A percentile compares a stretch with the other conserved stretches of the same genome.
phyloP scores from a whole-genome alignment of 2,888 invertebrate species.

The Drosophila mulleri region DNA sequence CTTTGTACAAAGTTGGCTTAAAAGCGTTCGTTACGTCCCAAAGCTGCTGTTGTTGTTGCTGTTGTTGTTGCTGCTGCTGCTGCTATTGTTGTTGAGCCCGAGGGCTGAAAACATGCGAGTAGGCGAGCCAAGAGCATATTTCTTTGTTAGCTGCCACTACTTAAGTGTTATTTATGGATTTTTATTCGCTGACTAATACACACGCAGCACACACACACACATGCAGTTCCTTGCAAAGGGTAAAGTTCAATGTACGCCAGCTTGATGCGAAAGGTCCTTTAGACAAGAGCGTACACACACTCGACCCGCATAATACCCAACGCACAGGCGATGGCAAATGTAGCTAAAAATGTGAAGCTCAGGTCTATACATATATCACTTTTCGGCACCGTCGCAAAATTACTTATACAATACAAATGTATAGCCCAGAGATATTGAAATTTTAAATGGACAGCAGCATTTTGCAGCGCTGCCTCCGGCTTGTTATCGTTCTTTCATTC shows the following conservation, averaged over 20 bases:
- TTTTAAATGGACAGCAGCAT: not conserved
- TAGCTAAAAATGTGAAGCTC: slow-evolving; percentile 9
- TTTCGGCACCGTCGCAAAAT: slow-evolving; percentile 18
- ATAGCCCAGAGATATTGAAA: not conserved
- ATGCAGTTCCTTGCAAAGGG: slow-evolving; percentile 28
- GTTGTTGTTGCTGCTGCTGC: slow-evolving; percentile 1
- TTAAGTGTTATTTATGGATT: slow-evolving; percentile 67
- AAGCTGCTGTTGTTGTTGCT: slow-evolving; percentile 6
- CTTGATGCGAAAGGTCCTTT: slow-evolving; percentile 49
- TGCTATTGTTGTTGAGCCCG: not conserved
- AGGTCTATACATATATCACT: slow-evolving; percentile 20
- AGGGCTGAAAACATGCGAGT: slow-evolving; percentile 8
- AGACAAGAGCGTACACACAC: slow-evolving; percentile 53
- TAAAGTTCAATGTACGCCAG: slow-evolving; percentile 63
- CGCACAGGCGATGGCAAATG: slow-evolving; percentile 2
- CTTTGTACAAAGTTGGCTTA: slow-evolving; percentile 42
- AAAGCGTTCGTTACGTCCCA: slow-evolving; percentile 14
- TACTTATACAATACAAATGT: slow-evolving; percentile 5
- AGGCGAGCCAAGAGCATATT: slow-evolving; percentile 42
- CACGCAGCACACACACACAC: slow-evolving; percentile 8
- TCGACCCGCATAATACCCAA: slow-evolving; percentile 32
- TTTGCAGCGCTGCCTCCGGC: no score
- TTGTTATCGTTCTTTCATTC: slow-evolving; percentile 16
- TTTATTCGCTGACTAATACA: slow-evolving; percentile 36
- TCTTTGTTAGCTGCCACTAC: slow-evolving; percentile 57